Evolutionary conservation across 2,113 vertebrate species (phyloP), one percentile per base, ranked within the genome.

Genomic region (Herpetotheres cachinnans): DNA sequence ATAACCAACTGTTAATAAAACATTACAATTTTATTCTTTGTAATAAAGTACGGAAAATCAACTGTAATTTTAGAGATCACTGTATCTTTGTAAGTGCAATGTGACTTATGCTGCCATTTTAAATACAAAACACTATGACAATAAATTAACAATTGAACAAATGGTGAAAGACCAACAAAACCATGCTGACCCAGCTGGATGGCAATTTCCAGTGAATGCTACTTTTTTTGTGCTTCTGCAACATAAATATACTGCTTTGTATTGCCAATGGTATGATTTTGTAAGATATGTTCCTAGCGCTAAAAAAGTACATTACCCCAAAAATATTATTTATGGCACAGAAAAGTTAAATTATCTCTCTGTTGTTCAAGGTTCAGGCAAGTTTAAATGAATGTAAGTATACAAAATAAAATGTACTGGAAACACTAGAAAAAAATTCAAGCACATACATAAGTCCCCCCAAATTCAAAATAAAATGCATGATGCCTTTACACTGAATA

Each of bases 1-100:
- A 96, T 98, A 98, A 98, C 97, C 96, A 98, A 98, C 91, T 93
- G 97, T 98, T 98, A 98, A 98, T 98, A 98, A 98, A 98, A 98
- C 87, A 92, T 97, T 97, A 98, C 97, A 89, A 94, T 98, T 98
- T 98, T 96, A 89, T 97, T 94, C 92, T 98, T 97, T 96, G 94
- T 98, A 98, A 97, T 97, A 98, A 98, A 98, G 98, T 98, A 97
- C 69, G 95, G 97, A 97, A 98, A 98, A 93, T 65, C 95, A 94
- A 90, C 54, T 73, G 92, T 80, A 91, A 78, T 97, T 96, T 82
- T 92, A 96, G 97, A 97, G 98, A 96, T 95, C 98, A 97, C 61
- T 96, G 97, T 97, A 97, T 61, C 76, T 97, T 97, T 95, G 9
- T 98, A 96, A 97, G 96, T 98, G 98, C 96, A 98, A 97, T 71